phyloP scores from a whole-genome alignment of 2,888 invertebrate species.

The Synergus japonicus region DNA sequence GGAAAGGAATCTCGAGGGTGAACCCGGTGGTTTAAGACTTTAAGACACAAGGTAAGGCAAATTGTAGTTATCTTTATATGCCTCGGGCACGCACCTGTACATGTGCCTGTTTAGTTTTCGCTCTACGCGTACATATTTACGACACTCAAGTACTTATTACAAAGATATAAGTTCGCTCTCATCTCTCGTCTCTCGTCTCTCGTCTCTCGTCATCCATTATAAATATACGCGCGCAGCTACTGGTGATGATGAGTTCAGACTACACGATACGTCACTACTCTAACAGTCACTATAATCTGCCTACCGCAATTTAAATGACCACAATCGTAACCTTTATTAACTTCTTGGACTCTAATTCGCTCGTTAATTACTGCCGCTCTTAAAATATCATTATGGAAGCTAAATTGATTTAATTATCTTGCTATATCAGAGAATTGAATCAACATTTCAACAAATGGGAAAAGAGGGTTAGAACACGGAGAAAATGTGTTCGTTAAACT shows the following conservation, averaged over 20 bases:
- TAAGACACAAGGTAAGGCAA: constrained; percentile 38
- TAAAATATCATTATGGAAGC: not conserved
- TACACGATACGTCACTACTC: not conserved
- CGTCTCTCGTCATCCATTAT: constrained; percentile 32
- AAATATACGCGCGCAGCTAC: constrained; percentile 39
- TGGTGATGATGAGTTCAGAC: not conserved
- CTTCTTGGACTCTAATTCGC: constrained; percentile 60
- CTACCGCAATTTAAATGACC: constrained; percentile 59
- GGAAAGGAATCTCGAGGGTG: constrained; percentile 74
- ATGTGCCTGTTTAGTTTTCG: constrained; percentile 8
- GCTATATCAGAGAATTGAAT: not conserved
- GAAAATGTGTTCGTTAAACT: no score
- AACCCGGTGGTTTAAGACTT: constrained; percentile 51
- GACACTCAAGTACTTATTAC: constrained; percentile 44
- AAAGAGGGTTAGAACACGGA: no score
- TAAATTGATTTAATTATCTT: constrained; percentile 1
- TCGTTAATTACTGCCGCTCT: constrained; percentile 59
- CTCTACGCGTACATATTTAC: constrained; percentile 27
- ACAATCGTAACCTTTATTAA: constrained; percentile 62
- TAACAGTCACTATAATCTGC: constrained; percentile 14
- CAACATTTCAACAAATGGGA: not conserved
- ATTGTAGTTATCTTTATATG: constrained; percentile 18
- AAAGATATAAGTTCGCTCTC: constrained; percentile 22
- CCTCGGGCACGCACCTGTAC: constrained; percentile 19
- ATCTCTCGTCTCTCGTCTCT: constrained; percentile 22